Evolutionary conservation across 1,140 invertebrate species (phyloP).

Genomic region (Parapsyche elsis): DNA sequence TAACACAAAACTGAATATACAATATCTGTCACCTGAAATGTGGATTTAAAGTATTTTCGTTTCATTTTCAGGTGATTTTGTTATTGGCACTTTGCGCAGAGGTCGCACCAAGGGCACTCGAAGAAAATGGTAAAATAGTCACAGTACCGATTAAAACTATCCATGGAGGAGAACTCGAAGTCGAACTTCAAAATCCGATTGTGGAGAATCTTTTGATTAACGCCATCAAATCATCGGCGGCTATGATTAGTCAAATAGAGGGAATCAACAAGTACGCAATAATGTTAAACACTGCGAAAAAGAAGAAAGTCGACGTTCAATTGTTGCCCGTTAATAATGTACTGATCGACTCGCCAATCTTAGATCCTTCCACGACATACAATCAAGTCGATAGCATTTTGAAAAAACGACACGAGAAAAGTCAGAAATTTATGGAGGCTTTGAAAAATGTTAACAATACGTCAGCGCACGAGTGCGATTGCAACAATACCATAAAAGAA

Average conservation of each 20-base stretch:
- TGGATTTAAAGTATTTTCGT: background rate
- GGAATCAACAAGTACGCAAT: conserved; percentile 23
- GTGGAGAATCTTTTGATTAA: conserved; percentile 22
- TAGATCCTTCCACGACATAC: background rate
- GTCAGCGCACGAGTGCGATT: background rate
- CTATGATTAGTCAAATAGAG: conserved; percentile 18
- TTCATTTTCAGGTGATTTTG: conserved; percentile 32
- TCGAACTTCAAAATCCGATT: background rate
- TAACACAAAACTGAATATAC: no score
- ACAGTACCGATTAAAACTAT: background rate
- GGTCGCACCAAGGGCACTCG: background rate
- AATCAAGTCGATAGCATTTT: background rate
- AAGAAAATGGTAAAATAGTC: background rate
- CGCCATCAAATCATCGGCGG: conserved; percentile 33
- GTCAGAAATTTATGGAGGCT: background rate
- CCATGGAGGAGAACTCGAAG: background rate
- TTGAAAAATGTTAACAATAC: background rate
- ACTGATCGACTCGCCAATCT: background rate
- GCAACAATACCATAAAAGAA: background rate
- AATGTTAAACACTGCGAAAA: conserved; percentile 22
- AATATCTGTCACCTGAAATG: no score
- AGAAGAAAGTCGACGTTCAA: conserved; percentile 4
- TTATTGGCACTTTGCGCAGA: conserved; percentile 5
- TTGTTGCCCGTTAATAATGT: background rate
- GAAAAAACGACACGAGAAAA: conserved; percentile 6